Evolutionary conservation across 2,797 vertebrate species (phyloP), one percentile per base, ranked within the genome.

Genomic region (Anisognathus igniventris): DNA sequence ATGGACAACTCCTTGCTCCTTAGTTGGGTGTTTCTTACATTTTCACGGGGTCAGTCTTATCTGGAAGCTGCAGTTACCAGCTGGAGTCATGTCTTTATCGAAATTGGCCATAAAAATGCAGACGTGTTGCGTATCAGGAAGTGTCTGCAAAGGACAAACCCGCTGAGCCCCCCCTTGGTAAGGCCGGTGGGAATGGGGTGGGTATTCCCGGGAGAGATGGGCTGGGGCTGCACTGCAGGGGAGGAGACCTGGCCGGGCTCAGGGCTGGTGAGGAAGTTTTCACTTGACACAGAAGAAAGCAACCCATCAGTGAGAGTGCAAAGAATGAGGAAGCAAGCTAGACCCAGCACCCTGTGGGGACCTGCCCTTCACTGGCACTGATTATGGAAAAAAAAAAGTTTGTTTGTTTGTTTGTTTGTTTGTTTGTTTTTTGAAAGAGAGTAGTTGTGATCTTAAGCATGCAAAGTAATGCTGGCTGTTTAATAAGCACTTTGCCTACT

Each of bases 261-360:
- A 22, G 58, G n/a, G 10, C 4, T 54, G 42, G n/a, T 14, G 30
- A 93, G 83, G 79, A 84, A 92, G 60, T 65, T 89, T 65, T 86
- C 42, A 50, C n/a, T 15, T 76, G 54, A 28, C 60, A 25, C 8
- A 60, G 42, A 44, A 73, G 33, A 91, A 88, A 76, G 71, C 67
- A 86, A 66, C 42, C 45, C 74, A 67, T 25, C 27, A 2, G 19
- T 27, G 50, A 53, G 9, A 82, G 64, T 20, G 31, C 35, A 30
- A 79, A 72, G 88, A 94, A 92, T 33, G 71, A 95, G 91, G 78
- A 93, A 89, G 22, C 35, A 35, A 42, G 23, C 42, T 64, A 53
- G 24, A 27, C 50, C 72, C 35, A 21, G 77, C 14, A 5, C 74
- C 53, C 28, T 2, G 6, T 13, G 33, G 37, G 25, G 27, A 64